phyloP scores from a whole-genome alignment of 2,888 invertebrate species.

The Ephialtes manifestator region DNA sequence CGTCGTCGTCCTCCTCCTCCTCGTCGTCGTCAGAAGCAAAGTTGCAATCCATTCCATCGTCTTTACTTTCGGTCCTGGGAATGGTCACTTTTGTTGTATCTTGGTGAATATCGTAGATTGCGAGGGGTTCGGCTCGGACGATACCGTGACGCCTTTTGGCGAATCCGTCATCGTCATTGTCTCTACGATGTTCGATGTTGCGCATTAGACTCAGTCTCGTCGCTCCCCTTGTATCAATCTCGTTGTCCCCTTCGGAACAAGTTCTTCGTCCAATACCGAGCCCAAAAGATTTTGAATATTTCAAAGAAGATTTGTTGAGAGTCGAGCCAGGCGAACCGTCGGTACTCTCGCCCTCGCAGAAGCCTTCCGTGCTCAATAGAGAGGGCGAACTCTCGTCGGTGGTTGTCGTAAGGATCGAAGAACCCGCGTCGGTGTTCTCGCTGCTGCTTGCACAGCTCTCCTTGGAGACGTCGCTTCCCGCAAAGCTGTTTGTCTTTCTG shows the following conservation, averaged over 20 bases:
- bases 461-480: conserved; percentile 84
- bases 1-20: conserved; percentile 80
- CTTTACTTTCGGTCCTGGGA: conserved; percentile 81
- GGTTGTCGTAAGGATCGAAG: conserved; percentile 89
- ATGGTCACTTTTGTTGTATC: conserved; percentile 67
- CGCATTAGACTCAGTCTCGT: conserved; percentile 47
- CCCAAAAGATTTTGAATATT: conserved; percentile 35
- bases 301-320: conserved; percentile 80
- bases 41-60: conserved; percentile 84
- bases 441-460: conserved; percentile 90
- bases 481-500: conserved; percentile 83
- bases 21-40: conserved; percentile 82
- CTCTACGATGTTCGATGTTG: conserved; percentile 48
- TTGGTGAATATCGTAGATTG: conserved; percentile 59
- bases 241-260: conserved; percentile 64
- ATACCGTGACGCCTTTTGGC: conserved; percentile 66
- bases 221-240: conserved; percentile 69
- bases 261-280: conserved; percentile 67
- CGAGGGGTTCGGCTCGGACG: conserved; percentile 63
- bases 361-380: conserved; percentile 83
- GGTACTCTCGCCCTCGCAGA: conserved; percentile 84
- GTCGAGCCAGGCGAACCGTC: conserved; percentile 83
- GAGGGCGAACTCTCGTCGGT: conserved; percentile 87
- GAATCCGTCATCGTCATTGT: conserved; percentile 63
- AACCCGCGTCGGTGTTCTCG: conserved; percentile 89